Evolutionary conservation across 2,797 vertebrate genomes (phyloP), one percentile per base, ranked within the genome.

Genomic region (Melanogrammus aeglefinus): DNA sequence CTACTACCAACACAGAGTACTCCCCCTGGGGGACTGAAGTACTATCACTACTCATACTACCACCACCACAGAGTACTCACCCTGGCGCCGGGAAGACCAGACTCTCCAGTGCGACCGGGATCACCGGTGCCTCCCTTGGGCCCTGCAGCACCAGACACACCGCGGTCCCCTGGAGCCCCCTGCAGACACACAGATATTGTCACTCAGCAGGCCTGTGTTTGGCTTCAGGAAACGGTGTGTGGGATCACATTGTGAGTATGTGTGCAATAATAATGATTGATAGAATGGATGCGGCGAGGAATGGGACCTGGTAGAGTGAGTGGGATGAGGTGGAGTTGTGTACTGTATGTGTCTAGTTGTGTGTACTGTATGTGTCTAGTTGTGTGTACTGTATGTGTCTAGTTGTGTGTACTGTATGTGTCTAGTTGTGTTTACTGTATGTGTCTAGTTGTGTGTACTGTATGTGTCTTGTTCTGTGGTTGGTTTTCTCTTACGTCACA

Each of bases 51-150:
- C 31, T 33, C 31, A 33, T 33, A 33, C 31, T 33, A 33, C 31
- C 4, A 33, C 31, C 4, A 33, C 31, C 31, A 33, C 31, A 33
- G 31, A 33, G 31, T 31, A 92, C 96, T 94, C 84, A 99, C 97
- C 94, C 97, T 96, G 81, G 97, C 97, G 90, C 97, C 97, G 0
- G 97, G 97, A 74, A 99, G 96, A 5, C 98, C 97, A 4, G 97
- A 80, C 86, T 99, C 98, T 88, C 98, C 98, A 0, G 97, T 95
- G 36, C 98, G 96, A 9, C 98, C 98, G 0, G 96, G 94, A 79
- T 99, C 98, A 24, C 98, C 98, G 3, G 91, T 92, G 79, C 85
- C 92, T 79, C 98, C 98, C 88, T 99, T 99, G 86, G 95, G 94
- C 38, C 98, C 98, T 9, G 88, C 88, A 73, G 96, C 91, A 75